Percentiles rank a stretch among this genome's conserved stretches.
phyloP scores from a whole-genome alignment of 1,140 invertebrate species.

The Drosophila ogumai region DNA sequence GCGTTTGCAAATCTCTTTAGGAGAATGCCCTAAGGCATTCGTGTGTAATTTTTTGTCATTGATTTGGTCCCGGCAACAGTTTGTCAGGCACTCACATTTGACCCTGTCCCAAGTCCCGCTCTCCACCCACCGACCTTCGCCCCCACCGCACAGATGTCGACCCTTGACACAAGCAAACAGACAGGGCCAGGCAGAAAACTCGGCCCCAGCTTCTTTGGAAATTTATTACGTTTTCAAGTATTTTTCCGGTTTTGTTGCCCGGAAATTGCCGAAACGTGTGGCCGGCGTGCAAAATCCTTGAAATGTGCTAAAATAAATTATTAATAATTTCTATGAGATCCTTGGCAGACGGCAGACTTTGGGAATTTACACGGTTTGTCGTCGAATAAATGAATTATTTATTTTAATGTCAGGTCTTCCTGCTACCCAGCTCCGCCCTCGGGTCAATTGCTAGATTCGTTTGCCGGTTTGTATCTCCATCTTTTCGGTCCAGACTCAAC shows the following conservation, averaged over 20 bases:
- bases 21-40: slow-evolving; percentile 52
- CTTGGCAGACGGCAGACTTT: slow-evolving; percentile 34
- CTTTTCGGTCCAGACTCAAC: slow-evolving; percentile 30
- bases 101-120: slow-evolving; percentile 5
- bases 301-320: slow-evolving; percentile 80
- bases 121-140: slow-evolving; percentile 7
- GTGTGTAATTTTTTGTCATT: slow-evolving; percentile 76
- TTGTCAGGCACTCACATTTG: slow-evolving; percentile 64
- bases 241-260: slow-evolving; percentile 78
- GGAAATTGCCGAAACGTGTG: slow-evolving; percentile 80
- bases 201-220: slow-evolving; percentile 53
- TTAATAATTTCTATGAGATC: slow-evolving; percentile 74
- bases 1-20: slow-evolving; percentile 42
- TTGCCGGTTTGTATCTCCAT: slow-evolving; percentile 14
- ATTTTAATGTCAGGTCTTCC: slow-evolving; percentile 71
- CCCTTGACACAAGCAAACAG: slow-evolving; percentile 54
- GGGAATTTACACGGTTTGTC: slow-evolving; percentile 55
- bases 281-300: slow-evolving; percentile 68
- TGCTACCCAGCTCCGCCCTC: slow-evolving; percentile 16
- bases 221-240: slow-evolving; percentile 80
- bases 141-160: slow-evolving; percentile 34
- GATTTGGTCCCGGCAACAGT: slow-evolving; percentile 70
- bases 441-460: slow-evolving; percentile 46
- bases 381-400: slow-evolving; percentile 75
- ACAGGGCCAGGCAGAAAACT: slow-evolving; percentile 20